Conservation (phyloP, 53 echinoderm and acorn worm genomes). For the Echinometra lucunter region DNA sequence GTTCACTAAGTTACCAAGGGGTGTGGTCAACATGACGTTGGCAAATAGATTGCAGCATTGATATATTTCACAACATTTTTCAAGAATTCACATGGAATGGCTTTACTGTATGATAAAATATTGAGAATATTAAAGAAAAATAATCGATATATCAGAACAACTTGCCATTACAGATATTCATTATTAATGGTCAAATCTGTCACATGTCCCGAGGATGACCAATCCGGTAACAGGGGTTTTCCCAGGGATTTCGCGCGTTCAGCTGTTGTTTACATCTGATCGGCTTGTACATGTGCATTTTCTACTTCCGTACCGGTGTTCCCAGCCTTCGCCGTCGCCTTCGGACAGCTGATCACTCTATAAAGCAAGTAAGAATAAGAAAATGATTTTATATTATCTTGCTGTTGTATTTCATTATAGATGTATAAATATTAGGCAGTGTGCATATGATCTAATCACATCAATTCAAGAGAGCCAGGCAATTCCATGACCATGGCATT, state of each 20-base stretch:
- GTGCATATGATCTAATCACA: not conserved
- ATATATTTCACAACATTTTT: not conserved
- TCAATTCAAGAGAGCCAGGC: not conserved
- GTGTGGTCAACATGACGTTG: not conserved
- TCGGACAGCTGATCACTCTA: not conserved
- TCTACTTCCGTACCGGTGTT: not conserved
- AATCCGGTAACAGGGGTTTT: constrained; percentile 67
- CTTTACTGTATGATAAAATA: not conserved
- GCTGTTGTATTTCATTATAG: not conserved
- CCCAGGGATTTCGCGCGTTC: constrained; percentile 72
- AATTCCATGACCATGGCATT: not conserved
- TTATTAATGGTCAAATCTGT: constrained; percentile 38
- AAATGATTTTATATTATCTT: not conserved
- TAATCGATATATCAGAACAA: not conserved
- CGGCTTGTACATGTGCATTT: constrained; percentile 37
- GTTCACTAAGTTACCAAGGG: constrained; percentile 2
- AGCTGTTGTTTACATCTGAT: constrained; percentile 64
- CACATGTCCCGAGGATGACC: constrained; percentile 63
- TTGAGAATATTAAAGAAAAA: not conserved
- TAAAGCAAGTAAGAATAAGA: not conserved
- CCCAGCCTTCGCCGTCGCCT: no score
- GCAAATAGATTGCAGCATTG: not conserved
- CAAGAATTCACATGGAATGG: not conserved
- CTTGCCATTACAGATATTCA: not conserved
- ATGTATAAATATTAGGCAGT: not conserved